phyloP scores from a whole-genome alignment of 1,140 invertebrate species.

The Formica exsecta region DNA sequence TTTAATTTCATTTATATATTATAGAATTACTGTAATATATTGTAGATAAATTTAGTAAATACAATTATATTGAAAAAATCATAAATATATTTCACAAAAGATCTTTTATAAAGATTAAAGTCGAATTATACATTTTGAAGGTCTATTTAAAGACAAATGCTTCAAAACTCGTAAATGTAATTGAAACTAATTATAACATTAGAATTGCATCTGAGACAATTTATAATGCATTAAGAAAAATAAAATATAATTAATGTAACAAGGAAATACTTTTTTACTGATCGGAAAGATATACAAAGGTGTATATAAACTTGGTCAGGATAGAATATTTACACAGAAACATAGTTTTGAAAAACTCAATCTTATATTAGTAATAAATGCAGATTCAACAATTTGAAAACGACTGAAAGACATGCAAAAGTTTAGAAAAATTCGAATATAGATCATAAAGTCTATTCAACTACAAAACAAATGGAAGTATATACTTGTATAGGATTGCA shows the following conservation, averaged over 20 bases:
- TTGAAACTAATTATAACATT: neutral
- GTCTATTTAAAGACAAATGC: neutral
- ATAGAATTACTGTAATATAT: neutral
- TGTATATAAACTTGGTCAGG: neutral
- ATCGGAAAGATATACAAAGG: neutral
- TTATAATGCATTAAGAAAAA: neutral
- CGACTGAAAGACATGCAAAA: neutral
- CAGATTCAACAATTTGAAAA: neutral
- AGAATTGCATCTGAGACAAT: slow-evolving; percentile 1
- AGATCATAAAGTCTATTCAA: neutral
- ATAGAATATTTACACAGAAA: neutral
- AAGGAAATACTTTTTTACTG: neutral
- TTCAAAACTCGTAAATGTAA: neutral
- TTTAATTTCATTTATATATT: neutral
- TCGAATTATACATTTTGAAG: neutral
- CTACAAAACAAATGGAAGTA: neutral
- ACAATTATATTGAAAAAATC: neutral
- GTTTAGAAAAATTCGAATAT: neutral
- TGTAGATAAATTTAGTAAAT: neutral
- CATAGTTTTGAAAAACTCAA: neutral
- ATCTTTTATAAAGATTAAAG: neutral
- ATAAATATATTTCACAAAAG: neutral
- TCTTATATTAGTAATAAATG: neutral
- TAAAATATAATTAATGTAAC: neutral
- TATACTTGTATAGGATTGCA: no score